Percentiles rank a stretch among this genome's conserved stretches.
phyloP scores from a whole-genome alignment of 2,113 vertebrate genomes.

The Ibidorhyncha struthersii region DNA sequence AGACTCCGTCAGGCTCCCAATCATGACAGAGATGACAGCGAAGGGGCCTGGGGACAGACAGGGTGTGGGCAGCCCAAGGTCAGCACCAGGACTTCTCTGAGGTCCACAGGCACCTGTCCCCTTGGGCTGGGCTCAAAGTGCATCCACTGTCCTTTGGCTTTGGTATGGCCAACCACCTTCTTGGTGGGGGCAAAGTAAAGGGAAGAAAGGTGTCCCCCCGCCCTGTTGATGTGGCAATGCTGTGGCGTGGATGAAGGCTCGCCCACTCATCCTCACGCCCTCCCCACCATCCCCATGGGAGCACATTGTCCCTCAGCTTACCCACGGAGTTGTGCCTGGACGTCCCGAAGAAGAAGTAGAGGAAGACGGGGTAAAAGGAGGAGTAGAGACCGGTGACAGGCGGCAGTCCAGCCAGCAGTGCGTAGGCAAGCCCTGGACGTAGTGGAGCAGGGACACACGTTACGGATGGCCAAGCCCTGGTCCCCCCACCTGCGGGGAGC shows the following conservation, averaged over 20 bases:
- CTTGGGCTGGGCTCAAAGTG: background rate
- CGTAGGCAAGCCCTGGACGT: constrained; percentile 88
- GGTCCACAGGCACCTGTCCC: background rate
- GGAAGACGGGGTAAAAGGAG: constrained; percentile 88
- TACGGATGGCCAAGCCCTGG: fast-evolving
- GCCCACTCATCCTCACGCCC: background rate
- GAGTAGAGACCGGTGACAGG: constrained; percentile 91
- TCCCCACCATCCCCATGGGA: background rate
- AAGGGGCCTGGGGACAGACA: constrained; percentile 83
- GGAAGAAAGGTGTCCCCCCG: background rate
- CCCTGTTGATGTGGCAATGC: too few species aligned
- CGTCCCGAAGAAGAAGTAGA: constrained; percentile 93
- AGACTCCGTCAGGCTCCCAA: constrained; percentile 88
- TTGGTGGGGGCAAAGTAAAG: background rate
- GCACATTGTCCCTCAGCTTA: constrained; percentile 56
- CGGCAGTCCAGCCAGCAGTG: constrained; percentile 87
- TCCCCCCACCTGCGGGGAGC: background rate
- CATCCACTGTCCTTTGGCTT: background rate
- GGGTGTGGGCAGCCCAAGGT: background rate
- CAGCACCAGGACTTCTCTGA: background rate
- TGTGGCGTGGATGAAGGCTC: background rate
- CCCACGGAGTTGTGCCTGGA: constrained; percentile 93
- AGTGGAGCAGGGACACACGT: background rate
- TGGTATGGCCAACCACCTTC: background rate
- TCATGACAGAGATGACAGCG: constrained; percentile 95